Conservation (phyloP, 92 coral and sea anemone species). For the Diadumene lineata region DNA sequence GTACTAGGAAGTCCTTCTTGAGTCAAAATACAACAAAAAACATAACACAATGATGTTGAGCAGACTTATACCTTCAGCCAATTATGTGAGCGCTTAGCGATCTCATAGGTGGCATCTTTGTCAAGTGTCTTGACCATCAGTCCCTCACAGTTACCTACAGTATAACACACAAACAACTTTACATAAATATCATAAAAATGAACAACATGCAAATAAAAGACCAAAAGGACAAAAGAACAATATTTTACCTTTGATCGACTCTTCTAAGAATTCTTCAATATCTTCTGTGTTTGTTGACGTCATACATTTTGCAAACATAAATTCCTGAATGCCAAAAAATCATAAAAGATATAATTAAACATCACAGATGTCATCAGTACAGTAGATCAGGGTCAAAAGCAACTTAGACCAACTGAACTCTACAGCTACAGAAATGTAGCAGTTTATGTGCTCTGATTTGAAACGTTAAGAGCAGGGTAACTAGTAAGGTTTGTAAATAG, state of each 20-base stretch:
- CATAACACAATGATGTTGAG: too few species aligned
- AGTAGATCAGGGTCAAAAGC: too few species aligned
- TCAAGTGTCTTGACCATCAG: slow-evolving; percentile 96
- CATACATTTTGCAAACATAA: slow-evolving; percentile 86
- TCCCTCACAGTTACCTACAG: slow-evolving; percentile 93
- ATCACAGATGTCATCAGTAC: neutral
- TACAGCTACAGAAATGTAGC: too few species aligned
- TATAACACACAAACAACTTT: neutral
- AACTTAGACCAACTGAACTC: too few species aligned
- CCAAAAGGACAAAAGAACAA: too few species aligned
- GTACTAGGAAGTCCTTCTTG: too few species aligned
- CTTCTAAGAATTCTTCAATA: slow-evolving; percentile 93
- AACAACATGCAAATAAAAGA: neutral
- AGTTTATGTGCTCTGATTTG: too few species aligned
- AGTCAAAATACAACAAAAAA: too few species aligned
- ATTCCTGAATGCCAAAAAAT: slow-evolving; percentile 79
- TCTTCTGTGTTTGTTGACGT: slow-evolving; percentile 97
- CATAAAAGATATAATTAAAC: neutral
- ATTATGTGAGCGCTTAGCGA: slow-evolving; percentile 97
- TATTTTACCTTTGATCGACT: slow-evolving; percentile 95
- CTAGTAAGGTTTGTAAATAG: too few species aligned
- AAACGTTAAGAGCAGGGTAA: too few species aligned
- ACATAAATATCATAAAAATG: neutral
- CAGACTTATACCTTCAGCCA: slow-evolving; percentile 96
- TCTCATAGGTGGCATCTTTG: slow-evolving; percentile 96